These are phyloP conservation scores for Rhamnusium bicolor DNA, from an alignment of 2,888 invertebrate species.

Conservation along the genomic window DNA sequence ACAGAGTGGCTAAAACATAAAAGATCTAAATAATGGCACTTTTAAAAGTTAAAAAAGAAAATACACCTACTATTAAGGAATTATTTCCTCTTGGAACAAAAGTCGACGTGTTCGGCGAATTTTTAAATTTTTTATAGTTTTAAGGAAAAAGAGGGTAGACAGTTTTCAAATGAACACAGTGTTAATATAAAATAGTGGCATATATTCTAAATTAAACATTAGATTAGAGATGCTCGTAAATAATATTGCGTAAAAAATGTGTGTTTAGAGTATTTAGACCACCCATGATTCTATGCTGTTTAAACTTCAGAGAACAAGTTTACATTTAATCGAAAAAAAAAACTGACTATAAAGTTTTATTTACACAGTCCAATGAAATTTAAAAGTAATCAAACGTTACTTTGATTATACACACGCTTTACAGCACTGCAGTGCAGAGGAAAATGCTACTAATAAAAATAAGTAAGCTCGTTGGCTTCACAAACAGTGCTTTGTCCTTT, in stretches of 20 bases:
- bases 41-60: too few species aligned
- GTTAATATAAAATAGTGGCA: too few species aligned
- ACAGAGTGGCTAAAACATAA: too few species aligned
- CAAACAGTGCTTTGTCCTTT: not conserved
- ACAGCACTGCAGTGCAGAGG: not conserved
- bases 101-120: too few species aligned
- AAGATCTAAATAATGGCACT: too few species aligned
- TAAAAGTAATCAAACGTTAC: conserved; percentile 20
- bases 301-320: conserved; percentile 7
- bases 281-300: not conserved
- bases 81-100: too few species aligned
- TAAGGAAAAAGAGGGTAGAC: too few species aligned
- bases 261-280: not conserved
- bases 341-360: conserved; percentile 4
- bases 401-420: not conserved
- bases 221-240: not conserved
- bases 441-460: not conserved
- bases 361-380: conserved; percentile 16
- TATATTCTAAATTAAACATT: too few species aligned
- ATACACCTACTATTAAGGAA: too few species aligned
- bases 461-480: not conserved
- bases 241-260: not conserved
- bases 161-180: too few species aligned
- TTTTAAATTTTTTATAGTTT: too few species aligned
- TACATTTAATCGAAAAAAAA: conserved; percentile 20